Base-by-base conservation (phyloP, 2,113 vertebrate genomes). In the Myotis yumanensis region DNA sequence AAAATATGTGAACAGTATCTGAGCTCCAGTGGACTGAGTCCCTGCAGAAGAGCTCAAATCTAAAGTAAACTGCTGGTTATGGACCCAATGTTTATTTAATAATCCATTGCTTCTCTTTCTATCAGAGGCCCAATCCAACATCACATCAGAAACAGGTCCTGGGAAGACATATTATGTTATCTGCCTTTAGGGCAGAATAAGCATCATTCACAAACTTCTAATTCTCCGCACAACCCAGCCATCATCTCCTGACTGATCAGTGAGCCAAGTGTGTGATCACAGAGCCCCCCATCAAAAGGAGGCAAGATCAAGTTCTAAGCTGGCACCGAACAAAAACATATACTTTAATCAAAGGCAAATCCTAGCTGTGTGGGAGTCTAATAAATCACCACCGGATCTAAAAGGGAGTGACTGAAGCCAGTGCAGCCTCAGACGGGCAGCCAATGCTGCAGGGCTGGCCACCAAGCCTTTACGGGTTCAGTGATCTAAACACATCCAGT, bases 291-390 rank as follows among this genome's bases (percentile, higher is more conserved):
- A 76, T 9, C 72, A 83, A 80, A 11, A 96, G 66, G 22, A 94
- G 86, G 30, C 66, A 79, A 1, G 16, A 92, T 90, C 86, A 93
- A 92, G 30, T 86, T 94, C 92, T 79, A 93, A 96, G 93, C 10
- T 17, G 88, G 64, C 90, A 57, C 66, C 3, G 15, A 46, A 97
- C n/a, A 43, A 93, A 97, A 97, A 92, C 5, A 37, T 6, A 32
- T 12, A 25, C 79, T 92, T 86, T 32, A 51, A 28, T 54, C 32
- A 87, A 54, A 93, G 30, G 52, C 30, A 81, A 62, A 80, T 35
- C 2, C 25, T 69, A 32, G n/a, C 35, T 73, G 68, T 77, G 37
- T 54, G 30, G 32, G 40, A 90, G 75, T 0, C 1, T 82, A 88
- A 15, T 72, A 96, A 95, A 72, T 72, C 18, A 69, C n/a, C 73